phyloP scores from a whole-genome alignment of 1,140 invertebrate species.

The Nomia melanderi region DNA sequence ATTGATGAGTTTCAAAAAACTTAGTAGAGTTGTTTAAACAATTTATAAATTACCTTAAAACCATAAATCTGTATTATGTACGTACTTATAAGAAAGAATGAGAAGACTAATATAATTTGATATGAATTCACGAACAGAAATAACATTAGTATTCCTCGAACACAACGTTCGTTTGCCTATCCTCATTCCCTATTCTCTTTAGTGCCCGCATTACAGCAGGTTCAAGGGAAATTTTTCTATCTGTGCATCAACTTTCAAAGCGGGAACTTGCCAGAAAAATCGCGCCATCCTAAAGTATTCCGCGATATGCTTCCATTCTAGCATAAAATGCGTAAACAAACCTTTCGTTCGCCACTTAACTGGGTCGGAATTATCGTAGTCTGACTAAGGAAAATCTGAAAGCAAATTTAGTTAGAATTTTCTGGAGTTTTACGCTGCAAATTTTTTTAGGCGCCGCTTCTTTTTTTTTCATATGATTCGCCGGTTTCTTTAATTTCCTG shows the following conservation, averaged over 20 bases:
- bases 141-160: too few species aligned
- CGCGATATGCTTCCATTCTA: conserved; percentile 4
- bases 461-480: too few species aligned
- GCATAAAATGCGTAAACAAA: conserved; percentile 32
- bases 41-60: not conserved
- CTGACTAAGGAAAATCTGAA: not conserved
- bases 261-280: conserved; percentile 25
- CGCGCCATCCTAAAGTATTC: not conserved
- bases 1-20: too few species aligned
- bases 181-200: conserved; percentile 18
- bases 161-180: not conserved
- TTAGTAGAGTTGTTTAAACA: too few species aligned
- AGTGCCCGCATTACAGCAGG: not conserved
- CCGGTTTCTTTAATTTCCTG: too few species aligned
- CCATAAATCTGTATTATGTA: too few species aligned
- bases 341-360: not conserved
- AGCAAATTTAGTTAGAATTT: too few species aligned
- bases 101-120: too few species aligned
- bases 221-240: not conserved
- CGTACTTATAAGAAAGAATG: too few species aligned
- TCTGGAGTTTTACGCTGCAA: conserved; percentile 15
- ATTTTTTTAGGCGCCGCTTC: not conserved
- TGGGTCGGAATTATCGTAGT: not conserved
- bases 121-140: too few species aligned
- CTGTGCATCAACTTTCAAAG: not conserved